phyloP scores from a whole-genome alignment of 2,797 vertebrate species.

The Euthynnus affinis region DNA sequence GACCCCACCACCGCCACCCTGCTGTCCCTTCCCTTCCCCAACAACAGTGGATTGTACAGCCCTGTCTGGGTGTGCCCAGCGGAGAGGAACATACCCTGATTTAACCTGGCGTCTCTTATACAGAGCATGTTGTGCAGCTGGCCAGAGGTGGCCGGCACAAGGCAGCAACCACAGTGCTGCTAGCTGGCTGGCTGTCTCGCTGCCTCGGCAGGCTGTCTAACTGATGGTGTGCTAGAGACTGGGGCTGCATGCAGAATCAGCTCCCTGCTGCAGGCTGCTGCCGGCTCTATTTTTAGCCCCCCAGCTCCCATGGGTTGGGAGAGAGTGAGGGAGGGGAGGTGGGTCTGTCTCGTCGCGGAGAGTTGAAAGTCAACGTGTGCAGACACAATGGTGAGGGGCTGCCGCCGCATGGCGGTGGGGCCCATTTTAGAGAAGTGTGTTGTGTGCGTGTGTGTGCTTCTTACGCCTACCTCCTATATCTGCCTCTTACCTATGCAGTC shows the following conservation, averaged over 20 bases:
- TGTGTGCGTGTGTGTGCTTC: slow-evolving; percentile 34
- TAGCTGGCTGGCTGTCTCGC: slow-evolving; percentile 54
- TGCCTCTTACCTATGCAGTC: slow-evolving; percentile 54
- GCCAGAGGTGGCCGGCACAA: slow-evolving; percentile 76
- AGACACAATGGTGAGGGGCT: slow-evolving; percentile 84
- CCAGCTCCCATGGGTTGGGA: slow-evolving; percentile 77
- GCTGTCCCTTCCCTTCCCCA: slow-evolving; percentile 58
- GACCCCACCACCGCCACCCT: slow-evolving; percentile 47
- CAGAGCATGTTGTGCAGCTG: slow-evolving; percentile 64
- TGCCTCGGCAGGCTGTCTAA: slow-evolving; percentile 65
- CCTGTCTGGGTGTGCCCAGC: slow-evolving; percentile 56
- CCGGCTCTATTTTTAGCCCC: slow-evolving; percentile 83
- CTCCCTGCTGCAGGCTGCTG: slow-evolving; percentile 82
- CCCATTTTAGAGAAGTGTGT: slow-evolving; percentile 38
- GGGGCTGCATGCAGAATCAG: slow-evolving; percentile 85
- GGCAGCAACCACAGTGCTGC: slow-evolving; percentile 59
- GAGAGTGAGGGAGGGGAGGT: slow-evolving; percentile 30
- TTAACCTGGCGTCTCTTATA: slow-evolving; percentile 70
- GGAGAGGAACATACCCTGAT: slow-evolving; percentile 67
- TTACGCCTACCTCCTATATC: slow-evolving; percentile 45
- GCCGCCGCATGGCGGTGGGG: slow-evolving; percentile 59
- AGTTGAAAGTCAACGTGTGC: slow-evolving; percentile 86
- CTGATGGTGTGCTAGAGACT: slow-evolving; percentile 78
- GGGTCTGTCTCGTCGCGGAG: slow-evolving; percentile 81
- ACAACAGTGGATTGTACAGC: slow-evolving; percentile 60